Evolutionary conservation across 37 sponge, comb jelly and placozoan species (phyloP).

Genomic region (Ianthella basta): DNA sequence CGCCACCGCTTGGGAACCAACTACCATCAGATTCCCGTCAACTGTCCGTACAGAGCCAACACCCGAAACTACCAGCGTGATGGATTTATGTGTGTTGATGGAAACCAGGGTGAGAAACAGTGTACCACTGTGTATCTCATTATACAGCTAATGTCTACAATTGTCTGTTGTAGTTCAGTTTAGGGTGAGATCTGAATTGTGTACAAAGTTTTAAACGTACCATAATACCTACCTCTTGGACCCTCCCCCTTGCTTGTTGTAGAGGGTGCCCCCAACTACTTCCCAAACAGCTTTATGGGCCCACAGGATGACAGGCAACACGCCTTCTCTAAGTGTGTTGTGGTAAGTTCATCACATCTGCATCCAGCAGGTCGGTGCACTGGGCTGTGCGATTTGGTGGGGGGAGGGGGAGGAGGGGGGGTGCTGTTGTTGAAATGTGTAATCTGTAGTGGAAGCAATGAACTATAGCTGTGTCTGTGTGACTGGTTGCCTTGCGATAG

Average conservation of each 20-base stretch:
- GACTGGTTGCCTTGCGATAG: too few species aligned
- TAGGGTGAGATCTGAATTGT: background rate
- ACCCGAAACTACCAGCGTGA: constrained; percentile 82
- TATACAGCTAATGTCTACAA: background rate
- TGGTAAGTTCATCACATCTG: background rate
- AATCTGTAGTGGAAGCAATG: too few species aligned
- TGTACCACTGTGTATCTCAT: background rate
- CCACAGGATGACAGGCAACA: constrained; percentile 57
- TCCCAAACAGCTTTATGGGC: constrained; percentile 87
- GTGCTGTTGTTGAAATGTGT: too few species aligned
- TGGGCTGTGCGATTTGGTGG: background rate
- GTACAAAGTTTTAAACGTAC: too few species aligned
- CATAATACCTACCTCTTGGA: too few species aligned
- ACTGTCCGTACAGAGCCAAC: constrained; percentile 52
- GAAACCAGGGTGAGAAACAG: constrained; percentile 69
- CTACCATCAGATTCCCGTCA: constrained; percentile 88
- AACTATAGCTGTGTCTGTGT: too few species aligned
- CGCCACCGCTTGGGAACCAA: constrained; percentile 88
- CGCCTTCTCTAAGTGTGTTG: background rate
- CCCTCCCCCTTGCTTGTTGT: background rate
- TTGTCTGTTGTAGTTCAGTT: too few species aligned
- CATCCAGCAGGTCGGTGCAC: background rate
- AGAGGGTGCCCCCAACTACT: constrained; percentile 90
- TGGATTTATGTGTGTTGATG: constrained; percentile 72
- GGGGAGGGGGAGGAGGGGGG: too few species aligned